Conservation (phyloP, 35 echinoderm and acorn worm genomes). For the Amphiura filiformis region DNA sequence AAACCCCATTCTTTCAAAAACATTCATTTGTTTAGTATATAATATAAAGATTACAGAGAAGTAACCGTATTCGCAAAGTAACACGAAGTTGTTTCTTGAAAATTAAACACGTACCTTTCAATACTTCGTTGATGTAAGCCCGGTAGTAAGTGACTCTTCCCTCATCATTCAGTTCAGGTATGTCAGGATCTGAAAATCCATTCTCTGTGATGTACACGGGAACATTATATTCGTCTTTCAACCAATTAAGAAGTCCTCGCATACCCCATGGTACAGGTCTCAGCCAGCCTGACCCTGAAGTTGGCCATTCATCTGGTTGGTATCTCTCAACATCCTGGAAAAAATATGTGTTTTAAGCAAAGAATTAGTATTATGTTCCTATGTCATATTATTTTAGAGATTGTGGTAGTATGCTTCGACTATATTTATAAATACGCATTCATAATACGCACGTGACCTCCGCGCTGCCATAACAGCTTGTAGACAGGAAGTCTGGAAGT, state of each 20-base stretch:
- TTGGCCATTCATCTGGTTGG: conserved; percentile 78
- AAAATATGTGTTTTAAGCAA: not conserved
- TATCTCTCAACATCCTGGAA: conserved; percentile 63
- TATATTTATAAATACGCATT: too few relatives aligned
- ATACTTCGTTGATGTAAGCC: conserved; percentile 72
- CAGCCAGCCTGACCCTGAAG: conserved; percentile 65
- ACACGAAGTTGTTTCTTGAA: not conserved
- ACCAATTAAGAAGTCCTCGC: conserved; percentile 76
- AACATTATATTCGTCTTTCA: conserved; percentile 72
- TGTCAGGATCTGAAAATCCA: conserved; percentile 63
- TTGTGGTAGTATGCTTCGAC: not conserved
- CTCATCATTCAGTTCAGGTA: conserved; percentile 49
- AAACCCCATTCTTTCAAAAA: too few relatives aligned
- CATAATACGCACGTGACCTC: too few relatives aligned
- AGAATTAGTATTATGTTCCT: not conserved
- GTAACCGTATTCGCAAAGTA: not conserved
- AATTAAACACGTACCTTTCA: conserved; percentile 86
- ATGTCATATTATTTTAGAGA: not conserved
- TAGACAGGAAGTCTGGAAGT: too few relatives aligned
- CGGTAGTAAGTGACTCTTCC: conserved; percentile 56
- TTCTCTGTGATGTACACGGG: conserved; percentile 97
- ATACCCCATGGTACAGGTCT: conserved; percentile 91
- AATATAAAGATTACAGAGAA: too few relatives aligned
- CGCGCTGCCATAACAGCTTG: too few relatives aligned
- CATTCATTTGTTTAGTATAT: too few relatives aligned